A percentile compares a stretch with the other conserved stretches of the same genome.
These are phyloP conservation scores for Cisticola juncidis DNA, from an alignment of 2,113 vertebrate genomes.

Conservation along the genomic window DNA sequence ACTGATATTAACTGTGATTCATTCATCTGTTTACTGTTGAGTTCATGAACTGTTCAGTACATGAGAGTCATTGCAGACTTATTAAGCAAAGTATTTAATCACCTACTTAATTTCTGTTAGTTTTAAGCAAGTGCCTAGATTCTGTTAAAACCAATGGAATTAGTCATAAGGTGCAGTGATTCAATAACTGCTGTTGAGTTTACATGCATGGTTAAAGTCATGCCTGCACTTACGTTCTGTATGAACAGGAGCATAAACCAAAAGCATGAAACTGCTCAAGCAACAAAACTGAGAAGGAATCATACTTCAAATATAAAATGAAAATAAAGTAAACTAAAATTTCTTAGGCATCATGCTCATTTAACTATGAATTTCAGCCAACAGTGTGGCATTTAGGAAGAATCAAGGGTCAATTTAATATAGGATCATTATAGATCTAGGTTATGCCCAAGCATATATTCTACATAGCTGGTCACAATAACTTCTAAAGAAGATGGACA, in stretches of 20 bases:
- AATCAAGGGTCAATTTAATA: background rate
- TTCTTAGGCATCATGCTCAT: background rate
- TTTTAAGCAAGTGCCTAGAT: background rate
- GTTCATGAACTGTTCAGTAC: background rate
- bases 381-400: background rate
- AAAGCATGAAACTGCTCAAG: background rate
- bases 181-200: background rate
- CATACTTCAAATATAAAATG: background rate
- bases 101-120: background rate
- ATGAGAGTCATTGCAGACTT: background rate
- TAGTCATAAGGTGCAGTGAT: background rate
- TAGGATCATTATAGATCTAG: background rate
- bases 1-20: background rate
- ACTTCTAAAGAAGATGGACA: background rate
- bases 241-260: background rate
- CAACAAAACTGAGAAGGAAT: background rate
- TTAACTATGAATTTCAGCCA: background rate
- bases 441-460: background rate
- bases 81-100: background rate
- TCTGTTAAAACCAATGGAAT: background rate
- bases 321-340: background rate
- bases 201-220: background rate
- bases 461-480: background rate
- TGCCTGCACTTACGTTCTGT: background rate
- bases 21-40: background rate